phyloP scores from a whole-genome alignment of 2,113 vertebrate genomes.

The Paratilapia polleni region DNA sequence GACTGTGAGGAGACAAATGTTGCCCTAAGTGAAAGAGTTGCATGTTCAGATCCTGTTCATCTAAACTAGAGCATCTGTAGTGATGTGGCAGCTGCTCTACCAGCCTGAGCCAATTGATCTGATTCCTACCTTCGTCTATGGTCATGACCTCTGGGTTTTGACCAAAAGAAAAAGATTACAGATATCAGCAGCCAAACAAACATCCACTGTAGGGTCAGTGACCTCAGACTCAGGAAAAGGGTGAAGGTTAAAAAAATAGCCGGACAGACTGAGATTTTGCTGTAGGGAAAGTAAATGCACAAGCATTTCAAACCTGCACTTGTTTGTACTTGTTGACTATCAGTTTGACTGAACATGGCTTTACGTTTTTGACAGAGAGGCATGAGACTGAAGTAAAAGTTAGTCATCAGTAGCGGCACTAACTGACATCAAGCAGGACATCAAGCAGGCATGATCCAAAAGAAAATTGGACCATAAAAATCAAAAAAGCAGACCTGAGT shows the following conservation, averaged over 20 bases:
- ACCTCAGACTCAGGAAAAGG: background rate
- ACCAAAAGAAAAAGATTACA: background rate
- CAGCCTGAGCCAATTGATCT: background rate
- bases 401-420: background rate
- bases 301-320: too few species aligned
- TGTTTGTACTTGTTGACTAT: too few species aligned
- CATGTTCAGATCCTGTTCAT: background rate
- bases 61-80: fast-evolving
- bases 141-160: background rate
- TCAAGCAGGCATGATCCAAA: too few species aligned
- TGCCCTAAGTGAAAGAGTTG: background rate
- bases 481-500: background rate
- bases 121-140: background rate
- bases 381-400: background rate
- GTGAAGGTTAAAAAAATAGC: background rate
- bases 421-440: too few species aligned
- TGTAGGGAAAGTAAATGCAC: background rate
- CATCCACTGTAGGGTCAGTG: background rate
- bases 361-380: background rate
- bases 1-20: background rate
- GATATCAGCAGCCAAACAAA: background rate
- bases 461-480: background rate
- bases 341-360: too few species aligned
- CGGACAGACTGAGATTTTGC: background rate
- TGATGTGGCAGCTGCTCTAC: background rate